Evolutionary conservation across 2,888 invertebrate species (phyloP).

Genomic region (Zygogramma bicolorata): DNA sequence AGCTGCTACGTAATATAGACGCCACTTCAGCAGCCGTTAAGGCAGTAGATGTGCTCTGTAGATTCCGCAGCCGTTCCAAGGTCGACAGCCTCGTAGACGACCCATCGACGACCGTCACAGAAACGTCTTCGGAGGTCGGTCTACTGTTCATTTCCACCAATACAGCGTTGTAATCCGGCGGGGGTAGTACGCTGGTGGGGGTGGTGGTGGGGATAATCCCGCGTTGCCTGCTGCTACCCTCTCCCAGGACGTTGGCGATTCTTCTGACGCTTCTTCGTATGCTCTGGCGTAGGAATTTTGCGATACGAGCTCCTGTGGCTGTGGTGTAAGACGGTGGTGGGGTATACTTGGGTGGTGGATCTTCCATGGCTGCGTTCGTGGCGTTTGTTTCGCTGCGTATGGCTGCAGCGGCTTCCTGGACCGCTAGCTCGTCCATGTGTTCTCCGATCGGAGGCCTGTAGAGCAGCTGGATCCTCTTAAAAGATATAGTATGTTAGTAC

Average conservation of each 20-base stretch:
- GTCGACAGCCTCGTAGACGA: conserved; percentile 51
- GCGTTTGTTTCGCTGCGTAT: conserved; percentile 52
- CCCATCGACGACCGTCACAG: conserved; percentile 47
- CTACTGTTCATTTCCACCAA: conserved; percentile 73
- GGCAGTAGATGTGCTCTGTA: conserved; percentile 60
- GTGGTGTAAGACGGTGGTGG: conserved; percentile 94
- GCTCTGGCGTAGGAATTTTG: conserved; percentile 81
- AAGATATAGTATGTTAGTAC: conserved; percentile 24
- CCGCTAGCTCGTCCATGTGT: conserved; percentile 65
- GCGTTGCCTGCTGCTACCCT: conserved; percentile 47
- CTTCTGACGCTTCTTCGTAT: conserved; percentile 83
- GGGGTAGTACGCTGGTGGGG: conserved; percentile 64
- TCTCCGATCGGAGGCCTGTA: conserved; percentile 80
- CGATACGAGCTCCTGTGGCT: conserved; percentile 87
- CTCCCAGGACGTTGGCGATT: conserved; percentile 70
- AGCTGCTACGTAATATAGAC: conserved; percentile 71
- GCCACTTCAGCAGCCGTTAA: conserved; percentile 72
- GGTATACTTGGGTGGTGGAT: conserved; percentile 93
- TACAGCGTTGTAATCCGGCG: conserved; percentile 75
- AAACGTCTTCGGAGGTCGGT: conserved; percentile 45
- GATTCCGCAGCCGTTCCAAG: conserved; percentile 56
- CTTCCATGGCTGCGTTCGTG: conserved; percentile 67
- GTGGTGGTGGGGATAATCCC: conserved; percentile 28
- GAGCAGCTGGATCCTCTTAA: conserved; percentile 85
- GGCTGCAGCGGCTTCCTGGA: conserved; percentile 57